Conservation (phyloP, 2,797 vertebrate species). For the Ctenopoma multispine region DNA sequence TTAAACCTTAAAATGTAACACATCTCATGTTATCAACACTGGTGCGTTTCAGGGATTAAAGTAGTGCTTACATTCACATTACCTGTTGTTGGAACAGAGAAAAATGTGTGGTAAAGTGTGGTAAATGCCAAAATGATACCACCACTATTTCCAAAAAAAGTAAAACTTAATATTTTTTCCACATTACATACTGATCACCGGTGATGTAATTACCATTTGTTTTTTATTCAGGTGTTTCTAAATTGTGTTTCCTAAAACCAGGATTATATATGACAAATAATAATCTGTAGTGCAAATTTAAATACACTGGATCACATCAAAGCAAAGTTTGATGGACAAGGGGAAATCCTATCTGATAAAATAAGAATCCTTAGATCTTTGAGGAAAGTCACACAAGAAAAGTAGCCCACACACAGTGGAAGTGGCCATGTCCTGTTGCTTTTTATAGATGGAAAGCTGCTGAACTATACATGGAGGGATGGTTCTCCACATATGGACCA, state of each 20-base stretch:
- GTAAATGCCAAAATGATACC: background rate
- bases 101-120: background rate
- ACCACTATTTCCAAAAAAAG: background rate
- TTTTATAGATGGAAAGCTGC: constrained; percentile 82
- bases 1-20: constrained; percentile 48
- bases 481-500: constrained; percentile 65
- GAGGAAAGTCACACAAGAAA: constrained; percentile 62
- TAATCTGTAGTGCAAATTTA: background rate
- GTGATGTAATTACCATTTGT: constrained; percentile 1
- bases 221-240: background rate
- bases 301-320: constrained; percentile 17
- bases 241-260: background rate
- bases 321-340: constrained; percentile 19
- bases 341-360: constrained; percentile 57
- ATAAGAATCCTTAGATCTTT: constrained; percentile 58
- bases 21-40: constrained; percentile 41
- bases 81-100: constrained; percentile 6
- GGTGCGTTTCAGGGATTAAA: constrained; percentile 36
- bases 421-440: constrained; percentile 76
- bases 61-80: constrained; percentile 9
- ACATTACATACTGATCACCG: background rate
- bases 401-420: constrained; percentile 60
- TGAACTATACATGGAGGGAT: constrained; percentile 84
- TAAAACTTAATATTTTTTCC: background rate
- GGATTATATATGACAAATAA: constrained; percentile 4